Evolutionary conservation across 2,888 invertebrate species (phyloP).

Genomic region (Polymixis flavicincta): DNA sequence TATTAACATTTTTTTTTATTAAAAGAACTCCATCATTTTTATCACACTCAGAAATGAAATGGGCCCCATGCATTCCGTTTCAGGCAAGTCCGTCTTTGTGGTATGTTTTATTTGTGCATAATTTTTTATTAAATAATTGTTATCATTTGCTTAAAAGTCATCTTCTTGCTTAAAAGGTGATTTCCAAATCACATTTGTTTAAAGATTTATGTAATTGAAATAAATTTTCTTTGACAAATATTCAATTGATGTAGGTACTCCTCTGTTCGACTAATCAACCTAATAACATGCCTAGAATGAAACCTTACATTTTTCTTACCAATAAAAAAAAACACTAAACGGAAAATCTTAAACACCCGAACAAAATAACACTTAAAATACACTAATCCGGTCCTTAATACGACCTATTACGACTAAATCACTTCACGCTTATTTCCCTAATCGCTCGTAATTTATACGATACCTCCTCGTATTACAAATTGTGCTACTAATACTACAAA

Average conservation of each 20-base stretch:
- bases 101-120: too few species aligned
- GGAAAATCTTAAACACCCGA: background rate
- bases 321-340: slow-evolving; percentile 11
- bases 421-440: slow-evolving; percentile 45
- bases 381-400: slow-evolving; percentile 34
- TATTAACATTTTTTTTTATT: background rate
- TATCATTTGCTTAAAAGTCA: background rate
- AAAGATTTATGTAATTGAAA: too few species aligned
- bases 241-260: background rate
- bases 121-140: background rate
- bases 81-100: too few species aligned
- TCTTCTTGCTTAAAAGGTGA: too few species aligned
- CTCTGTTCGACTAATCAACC: background rate
- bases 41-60: background rate
- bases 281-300: background rate
- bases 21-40: background rate
- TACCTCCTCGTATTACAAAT: slow-evolving; percentile 46
- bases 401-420: slow-evolving; percentile 44
- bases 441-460: slow-evolving; percentile 55
- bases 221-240: too few species aligned
- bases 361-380: slow-evolving; percentile 36
- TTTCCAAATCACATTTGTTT: too few species aligned
- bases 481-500: slow-evolving; percentile 55
- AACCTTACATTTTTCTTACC: background rate
- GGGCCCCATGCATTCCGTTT: background rate